Base-by-base conservation (phyloP, 2,888 invertebrate genomes). In the Chesias legatella region DNA sequence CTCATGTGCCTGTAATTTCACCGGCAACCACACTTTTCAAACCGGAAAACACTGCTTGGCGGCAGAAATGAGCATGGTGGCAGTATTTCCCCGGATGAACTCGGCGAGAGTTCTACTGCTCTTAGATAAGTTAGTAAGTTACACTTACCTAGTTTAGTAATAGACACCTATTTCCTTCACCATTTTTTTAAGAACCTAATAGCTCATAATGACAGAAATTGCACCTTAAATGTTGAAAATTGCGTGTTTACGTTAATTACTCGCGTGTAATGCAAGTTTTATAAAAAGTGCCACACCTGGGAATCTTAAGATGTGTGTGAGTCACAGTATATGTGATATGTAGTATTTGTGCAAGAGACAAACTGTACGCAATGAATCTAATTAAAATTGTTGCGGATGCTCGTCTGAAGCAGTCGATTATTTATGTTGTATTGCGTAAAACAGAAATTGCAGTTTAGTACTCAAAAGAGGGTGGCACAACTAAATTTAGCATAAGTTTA, bases 191-290 rank as follows among this genome's bases (percentile, higher is more conserved):
- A 11, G 10, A 45, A 41, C 56, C 56, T 56, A 63, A 59, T 62
- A 55, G 56, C 54, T 61, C 44, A 42, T 49, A 59, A 54, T 56
- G 50, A 46, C 53, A 49, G 39, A 26, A 35, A 48, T 37, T 33
- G 45, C 47, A 37, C 22, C 7, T 5, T 6, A 23, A 45, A 43
- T 29, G 48, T 43, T 40, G 44, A 49, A 54, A 59, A 53, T 50
- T 56, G 41, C 33, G 39, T 33, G 49, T 59, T 60, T 60, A 64
- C 58, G 57, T 45, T 57, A 58, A 65, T 60, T 39, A 30, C 34
- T 48, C 22, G 50, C 35, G 48, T 41, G 50, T 43, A 47, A 37
- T 43, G 43, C 33, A 36, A 30, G 42, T 32, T 40, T 20, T 27
- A 21, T 39, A 36, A 44, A 26, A 36, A 26, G 30, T 31, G 11